Percentiles rank a stretch among this genome's conserved stretches.
Evolutionary conservation across 2,797 vertebrate genomes (phyloP).

Genomic region (Notamacropus eugenii): DNA sequence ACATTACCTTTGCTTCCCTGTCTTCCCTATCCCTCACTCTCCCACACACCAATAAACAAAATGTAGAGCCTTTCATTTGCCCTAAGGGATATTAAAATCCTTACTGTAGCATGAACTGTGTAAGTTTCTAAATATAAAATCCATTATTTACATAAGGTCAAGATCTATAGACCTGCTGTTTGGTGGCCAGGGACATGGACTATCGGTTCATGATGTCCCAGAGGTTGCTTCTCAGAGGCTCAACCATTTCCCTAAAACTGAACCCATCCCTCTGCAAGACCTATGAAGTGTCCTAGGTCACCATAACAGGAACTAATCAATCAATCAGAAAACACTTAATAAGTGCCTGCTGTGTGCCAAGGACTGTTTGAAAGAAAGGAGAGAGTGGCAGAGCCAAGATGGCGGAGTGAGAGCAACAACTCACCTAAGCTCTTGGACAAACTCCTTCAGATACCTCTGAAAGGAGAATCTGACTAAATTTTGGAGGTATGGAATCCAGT

Average conservation of each 20-base stretch:
- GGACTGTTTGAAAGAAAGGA: not conserved
- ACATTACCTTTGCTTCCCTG: not conserved
- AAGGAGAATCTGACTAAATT: too few species aligned
- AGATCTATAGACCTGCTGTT: not conserved
- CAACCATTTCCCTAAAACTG: not conserved
- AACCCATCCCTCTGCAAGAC: not conserved
- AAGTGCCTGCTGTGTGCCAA: not conserved
- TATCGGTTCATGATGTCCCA: not conserved
- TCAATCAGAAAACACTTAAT: not conserved
- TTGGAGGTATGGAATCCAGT: too few species aligned
- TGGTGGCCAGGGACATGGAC: not conserved
- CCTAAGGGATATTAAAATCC: conserved; percentile 16
- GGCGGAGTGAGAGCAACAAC: too few species aligned
- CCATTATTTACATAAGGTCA: conserved; percentile 13
- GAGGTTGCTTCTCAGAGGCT: not conserved
- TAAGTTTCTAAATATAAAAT: not conserved
- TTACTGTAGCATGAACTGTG: not conserved
- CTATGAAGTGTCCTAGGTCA: not conserved
- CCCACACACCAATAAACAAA: not conserved
- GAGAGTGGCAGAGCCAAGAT: too few species aligned
- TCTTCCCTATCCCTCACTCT: not conserved
- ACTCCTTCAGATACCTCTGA: too few species aligned
- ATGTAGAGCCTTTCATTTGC: not conserved
- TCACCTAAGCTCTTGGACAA: too few species aligned
- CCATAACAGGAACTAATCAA: not conserved